These are phyloP conservation scores for Rhincodon typus DNA, from an alignment of 2,797 vertebrate genomes.

Conservation along the genomic window DNA sequence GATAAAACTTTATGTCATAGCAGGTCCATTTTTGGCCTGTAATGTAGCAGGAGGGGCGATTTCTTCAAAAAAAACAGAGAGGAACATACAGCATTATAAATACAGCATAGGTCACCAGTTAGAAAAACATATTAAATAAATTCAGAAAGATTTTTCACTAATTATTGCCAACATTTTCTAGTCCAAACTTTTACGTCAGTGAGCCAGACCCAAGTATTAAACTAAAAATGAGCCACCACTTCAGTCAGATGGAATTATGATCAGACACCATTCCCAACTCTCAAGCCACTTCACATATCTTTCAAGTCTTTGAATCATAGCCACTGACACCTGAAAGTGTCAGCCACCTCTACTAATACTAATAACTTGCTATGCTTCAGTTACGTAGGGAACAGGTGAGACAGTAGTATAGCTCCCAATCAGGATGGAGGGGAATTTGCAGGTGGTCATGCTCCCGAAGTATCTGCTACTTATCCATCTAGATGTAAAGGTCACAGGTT, in stretches of 20 bases:
- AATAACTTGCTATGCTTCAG: too few species aligned
- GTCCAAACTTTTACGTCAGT: not conserved
- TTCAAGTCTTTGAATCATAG: not conserved
- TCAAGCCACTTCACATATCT: not conserved
- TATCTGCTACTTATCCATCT: too few species aligned
- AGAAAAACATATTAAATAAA: not conserved
- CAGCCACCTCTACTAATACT: too few species aligned
- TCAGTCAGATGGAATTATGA: not conserved
- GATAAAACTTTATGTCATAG: conserved; percentile 69
- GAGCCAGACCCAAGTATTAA: not conserved
- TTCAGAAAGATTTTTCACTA: not conserved
- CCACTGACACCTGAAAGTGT: not conserved
- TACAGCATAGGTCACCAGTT: not conserved
- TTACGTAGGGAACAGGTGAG: too few species aligned
- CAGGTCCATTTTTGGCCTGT: conserved; percentile 99
- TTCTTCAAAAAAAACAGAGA: conserved; percentile 71
- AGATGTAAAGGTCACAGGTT: too few species aligned
- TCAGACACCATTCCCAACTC: not conserved
- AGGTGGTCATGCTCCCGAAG: too few species aligned
- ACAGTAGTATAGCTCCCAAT: too few species aligned
- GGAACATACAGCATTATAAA: not conserved
- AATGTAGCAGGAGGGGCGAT: conserved; percentile 97
- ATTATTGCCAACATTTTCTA: too few species aligned
- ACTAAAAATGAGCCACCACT: not conserved
- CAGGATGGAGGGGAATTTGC: too few species aligned